Base-by-base conservation (phyloP, 2,888 invertebrate species). In the Pedicia rivosa region DNA sequence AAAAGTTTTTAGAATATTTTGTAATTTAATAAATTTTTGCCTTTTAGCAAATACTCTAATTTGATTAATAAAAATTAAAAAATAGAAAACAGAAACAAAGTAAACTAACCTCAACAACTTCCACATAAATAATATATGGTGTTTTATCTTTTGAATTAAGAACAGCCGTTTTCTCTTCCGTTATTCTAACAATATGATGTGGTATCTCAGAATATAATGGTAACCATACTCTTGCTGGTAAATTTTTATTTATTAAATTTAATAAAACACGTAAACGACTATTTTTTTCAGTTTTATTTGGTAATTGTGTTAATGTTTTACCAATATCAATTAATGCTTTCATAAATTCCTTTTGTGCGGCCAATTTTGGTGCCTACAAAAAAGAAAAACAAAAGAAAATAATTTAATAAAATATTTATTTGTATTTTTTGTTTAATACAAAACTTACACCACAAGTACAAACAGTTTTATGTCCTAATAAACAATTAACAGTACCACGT, bases 211-310 rank as follows among this genome's bases (percentile, higher is more conserved):
- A 79, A 59, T 90, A 81, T 32, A 97, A 69, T 10, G 98, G 98
- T 48, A 99, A 69, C 95, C 97, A 98, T 42, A 98, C 97, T 40
- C 94, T 68, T 9, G 97, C 95, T 10, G 98, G 98, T 42, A 99
- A 70, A 67, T 98, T 97, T 47, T 95, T 72, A 65, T 98, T 98
- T 40, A 98, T 68, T 48, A 87, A 71, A 46, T 86, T 87, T 48
- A 98, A 69, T 60, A 95, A 95, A 39, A 94, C 91, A 44, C 92
- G 76, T 46, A 98, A 67, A 47, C 87, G 75, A 43, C 87, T 87
- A 44, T 86, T 94, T 63, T 94, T 84, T 46, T 86, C 78, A 59
- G 97, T 92, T 62, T 88, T 88, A 35, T 81, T 82, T 26, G 81
- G 75, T 48, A 87, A 70, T 36, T 78, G 73, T 49, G 80, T 81